Percentiles rank a stretch among this genome's conserved stretches.
Evolutionary conservation across 1,140 invertebrate genomes (phyloP).

Genomic region (Paracyclopina nana): DNA sequence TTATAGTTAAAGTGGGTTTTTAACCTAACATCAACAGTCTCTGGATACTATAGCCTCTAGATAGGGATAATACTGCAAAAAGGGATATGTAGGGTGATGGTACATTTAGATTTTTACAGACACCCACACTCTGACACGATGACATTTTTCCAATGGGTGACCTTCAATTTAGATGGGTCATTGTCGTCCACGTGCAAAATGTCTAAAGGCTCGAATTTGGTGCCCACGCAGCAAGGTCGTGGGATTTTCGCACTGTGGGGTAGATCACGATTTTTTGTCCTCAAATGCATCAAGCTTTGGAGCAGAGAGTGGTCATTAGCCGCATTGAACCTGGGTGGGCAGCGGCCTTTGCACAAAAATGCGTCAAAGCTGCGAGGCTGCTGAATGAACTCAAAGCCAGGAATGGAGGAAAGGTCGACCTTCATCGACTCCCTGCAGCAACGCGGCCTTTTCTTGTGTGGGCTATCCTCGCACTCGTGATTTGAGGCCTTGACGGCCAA

Average conservation of each 20-base stretch:
- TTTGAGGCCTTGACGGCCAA: not conserved
- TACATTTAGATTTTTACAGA: too few relatives aligned
- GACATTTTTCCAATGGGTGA: constrained; percentile 48
- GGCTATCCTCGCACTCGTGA: too few relatives aligned
- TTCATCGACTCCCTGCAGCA: constrained; percentile 44
- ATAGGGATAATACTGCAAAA: too few relatives aligned
- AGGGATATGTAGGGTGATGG: too few relatives aligned
- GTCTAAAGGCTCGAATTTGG: constrained; percentile 41
- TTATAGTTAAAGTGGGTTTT: too few relatives aligned
- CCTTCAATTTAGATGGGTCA: constrained; percentile 38
- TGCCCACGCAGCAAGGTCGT: constrained; percentile 47
- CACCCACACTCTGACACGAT: constrained; percentile 49
- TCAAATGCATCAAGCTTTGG: constrained; percentile 43
- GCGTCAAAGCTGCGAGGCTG: constrained; percentile 48
- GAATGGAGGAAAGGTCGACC: constrained; percentile 42
- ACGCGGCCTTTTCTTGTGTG: constrained; percentile 30
- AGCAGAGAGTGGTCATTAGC: constrained; percentile 48
- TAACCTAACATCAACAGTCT: too few relatives aligned
- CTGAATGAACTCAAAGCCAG: constrained; percentile 44
- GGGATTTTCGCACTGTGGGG: constrained; percentile 27
- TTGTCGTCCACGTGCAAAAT: constrained; percentile 43
- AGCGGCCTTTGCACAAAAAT: constrained; percentile 46
- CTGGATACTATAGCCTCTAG: too few relatives aligned
- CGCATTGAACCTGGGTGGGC: constrained; percentile 41
- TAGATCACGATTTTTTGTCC: constrained; percentile 19